Conservation (phyloP, 2,797 vertebrate species). For the Karalla daura region DNA sequence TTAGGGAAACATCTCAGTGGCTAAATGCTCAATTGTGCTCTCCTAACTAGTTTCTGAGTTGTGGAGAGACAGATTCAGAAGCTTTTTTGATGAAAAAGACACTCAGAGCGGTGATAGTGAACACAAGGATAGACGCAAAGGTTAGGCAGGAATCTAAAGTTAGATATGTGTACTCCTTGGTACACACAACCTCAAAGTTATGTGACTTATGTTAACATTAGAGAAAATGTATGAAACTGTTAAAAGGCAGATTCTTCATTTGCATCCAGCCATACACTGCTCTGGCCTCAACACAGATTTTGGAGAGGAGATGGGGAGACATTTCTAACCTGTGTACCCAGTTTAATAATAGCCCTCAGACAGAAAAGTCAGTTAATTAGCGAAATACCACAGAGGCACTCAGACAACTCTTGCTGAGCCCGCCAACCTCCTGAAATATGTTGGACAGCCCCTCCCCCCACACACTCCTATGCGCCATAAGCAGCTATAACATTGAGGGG, state of each 20-base stretch:
- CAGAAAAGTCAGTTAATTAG: slow-evolving; percentile 67
- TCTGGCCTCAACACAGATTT: slow-evolving; percentile 13
- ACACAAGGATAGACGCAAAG: neutral
- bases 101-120: neutral
- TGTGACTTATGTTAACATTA: neutral
- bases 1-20: neutral
- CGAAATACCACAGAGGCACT: slow-evolving; percentile 72
- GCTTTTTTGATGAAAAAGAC: no score
- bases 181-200: no score
- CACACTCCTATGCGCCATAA: slow-evolving; percentile 5
- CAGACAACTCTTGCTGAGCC: slow-evolving; percentile 49
- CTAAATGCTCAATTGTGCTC: neutral
- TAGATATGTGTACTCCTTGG: no score
- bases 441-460: slow-evolving; percentile 25
- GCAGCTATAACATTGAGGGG: slow-evolving; percentile 16
- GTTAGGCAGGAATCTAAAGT: no score
- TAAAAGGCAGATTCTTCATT: neutral
- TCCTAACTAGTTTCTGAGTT: neutral
- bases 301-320: slow-evolving; percentile 18
- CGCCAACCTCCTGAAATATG: slow-evolving; percentile 22
- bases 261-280: neutral
- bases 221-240: slow-evolving; percentile 2
- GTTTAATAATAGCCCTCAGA: slow-evolving; percentile 62
- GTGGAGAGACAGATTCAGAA: no score
- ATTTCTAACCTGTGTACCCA: slow-evolving; percentile 43